Base-by-base conservation (phyloP, 2,797 vertebrate species). In the Sebastes cheni region DNA sequence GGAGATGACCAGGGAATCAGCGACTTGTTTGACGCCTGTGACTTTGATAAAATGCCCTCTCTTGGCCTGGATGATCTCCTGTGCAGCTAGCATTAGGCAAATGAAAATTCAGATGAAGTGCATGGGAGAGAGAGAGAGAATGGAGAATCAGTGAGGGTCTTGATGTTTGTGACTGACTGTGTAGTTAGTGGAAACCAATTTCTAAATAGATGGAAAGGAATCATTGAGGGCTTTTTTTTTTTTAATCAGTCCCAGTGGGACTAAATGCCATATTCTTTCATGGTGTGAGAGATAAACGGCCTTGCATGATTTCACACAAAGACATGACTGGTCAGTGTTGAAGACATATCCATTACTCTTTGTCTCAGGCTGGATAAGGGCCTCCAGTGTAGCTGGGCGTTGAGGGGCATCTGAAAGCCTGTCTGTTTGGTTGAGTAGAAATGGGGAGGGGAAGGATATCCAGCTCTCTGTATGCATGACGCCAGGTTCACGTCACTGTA, bases 1-100 rank as follows among this genome's bases (percentile, higher is more conserved):
- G 98, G 95, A 72, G 97, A 98, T 30, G 97, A 97, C 62, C 97
- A 98, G 93, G 98, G 98, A 82, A 98, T 99, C 93, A 97, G 96
- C 42, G 98, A 99, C 91, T 96, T 99, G 84, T 99, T 99, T 55
- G 97, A 99, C 36, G 94, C 96, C 82, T 98, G 97, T 13, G 97
- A 99, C 96, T 96, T 99, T 91, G 98, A 98, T 90, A 97, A 97
- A 90, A 96, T 98, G 87, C 93, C 95, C 10, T 79, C 93, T 42
- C 81, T 98, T 67, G 94, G 82, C 76, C 84, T 99, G 89, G 98
- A 99, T 90, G 97, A 98, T 89, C 97, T 98, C 83, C 96, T 98
- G 95, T 98, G 97, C 93, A 98, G 97, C 95, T 98, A 97, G 97
- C 95, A 93, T 84, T 88, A 29, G 90, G 86, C 79, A 13, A 82